Conservation (phyloP, 2,113 vertebrate species). For the Mobula birostris region DNA sequence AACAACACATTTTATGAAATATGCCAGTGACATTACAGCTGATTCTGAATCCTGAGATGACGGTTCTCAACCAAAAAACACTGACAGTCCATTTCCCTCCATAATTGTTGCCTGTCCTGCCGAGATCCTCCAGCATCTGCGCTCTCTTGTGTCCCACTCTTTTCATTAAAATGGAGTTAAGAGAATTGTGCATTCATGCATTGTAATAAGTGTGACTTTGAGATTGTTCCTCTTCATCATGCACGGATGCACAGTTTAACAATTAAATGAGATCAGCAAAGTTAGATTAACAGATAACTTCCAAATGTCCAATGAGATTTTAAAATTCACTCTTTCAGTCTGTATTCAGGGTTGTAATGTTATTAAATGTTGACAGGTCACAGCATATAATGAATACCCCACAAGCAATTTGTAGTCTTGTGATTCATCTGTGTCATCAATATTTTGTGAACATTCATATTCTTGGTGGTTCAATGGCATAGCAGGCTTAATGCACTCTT, state of each 20-base stretch:
- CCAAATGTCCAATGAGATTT: slow-evolving; percentile 9
- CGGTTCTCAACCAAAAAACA: too few species aligned
- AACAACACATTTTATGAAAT: too few species aligned
- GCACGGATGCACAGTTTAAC: background rate
- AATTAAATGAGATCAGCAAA: background rate
- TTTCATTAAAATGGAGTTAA: too few species aligned
- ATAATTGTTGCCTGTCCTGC: too few species aligned
- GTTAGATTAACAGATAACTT: background rate
- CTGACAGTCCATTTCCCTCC: too few species aligned
- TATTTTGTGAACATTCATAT: background rate
- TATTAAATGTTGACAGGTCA: background rate
- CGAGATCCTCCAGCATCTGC: too few species aligned
- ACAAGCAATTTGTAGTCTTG: background rate
- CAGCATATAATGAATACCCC: background rate
- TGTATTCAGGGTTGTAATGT: background rate
- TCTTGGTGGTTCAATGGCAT: background rate
- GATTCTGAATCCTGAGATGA: too few species aligned
- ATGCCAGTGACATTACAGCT: too few species aligned
- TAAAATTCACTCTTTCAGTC: background rate
- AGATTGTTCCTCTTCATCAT: background rate
- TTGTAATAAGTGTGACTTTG: background rate
- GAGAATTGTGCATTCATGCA: background rate
- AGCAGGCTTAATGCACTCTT: background rate
- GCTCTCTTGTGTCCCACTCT: too few species aligned
- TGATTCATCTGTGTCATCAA: background rate